These are phyloP conservation scores for Galaxea fascicularis DNA, from an alignment of 92 coral and sea anemone genomes.

Conservation along the genomic window DNA sequence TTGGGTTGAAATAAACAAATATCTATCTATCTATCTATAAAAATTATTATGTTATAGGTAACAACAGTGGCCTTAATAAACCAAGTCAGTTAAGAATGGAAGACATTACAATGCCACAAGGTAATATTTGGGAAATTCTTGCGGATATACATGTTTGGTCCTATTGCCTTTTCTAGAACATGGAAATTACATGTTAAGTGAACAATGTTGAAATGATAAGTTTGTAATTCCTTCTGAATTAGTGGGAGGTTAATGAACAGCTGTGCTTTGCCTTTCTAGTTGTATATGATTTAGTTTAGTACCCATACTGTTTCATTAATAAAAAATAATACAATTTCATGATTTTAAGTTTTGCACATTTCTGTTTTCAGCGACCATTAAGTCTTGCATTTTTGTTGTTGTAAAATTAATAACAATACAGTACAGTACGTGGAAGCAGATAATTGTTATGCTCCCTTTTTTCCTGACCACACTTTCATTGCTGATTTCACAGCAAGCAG, in stretches of 20 bases:
- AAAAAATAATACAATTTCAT: too few species aligned
- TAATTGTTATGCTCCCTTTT: neutral
- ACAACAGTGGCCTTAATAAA: conserved; percentile 73
- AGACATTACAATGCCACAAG: conserved; percentile 91
- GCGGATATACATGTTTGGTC: neutral
- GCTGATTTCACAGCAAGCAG: conserved; percentile 74
- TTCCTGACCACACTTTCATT: neutral
- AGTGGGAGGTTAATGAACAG: too few species aligned
- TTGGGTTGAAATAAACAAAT: too few species aligned
- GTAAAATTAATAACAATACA: too few species aligned
- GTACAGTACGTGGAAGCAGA: neutral
- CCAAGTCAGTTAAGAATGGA: conserved; percentile 85
- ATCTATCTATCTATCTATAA: too few species aligned
- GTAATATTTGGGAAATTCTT: conserved; percentile 42
- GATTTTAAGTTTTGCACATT: too few species aligned
- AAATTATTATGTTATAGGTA: conserved; percentile 53
- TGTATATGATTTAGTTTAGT: too few species aligned
- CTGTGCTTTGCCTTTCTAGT: too few species aligned
- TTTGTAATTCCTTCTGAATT: too few species aligned
- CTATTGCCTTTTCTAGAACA: neutral
- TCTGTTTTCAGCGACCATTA: too few species aligned
- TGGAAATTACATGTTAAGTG: neutral
- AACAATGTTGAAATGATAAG: neutral
- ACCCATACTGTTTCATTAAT: too few species aligned
- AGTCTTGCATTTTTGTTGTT: neutral